These are phyloP conservation scores for Drosophila rufa DNA, from an alignment of 1,140 invertebrate genomes.

Conservation along the genomic window DNA sequence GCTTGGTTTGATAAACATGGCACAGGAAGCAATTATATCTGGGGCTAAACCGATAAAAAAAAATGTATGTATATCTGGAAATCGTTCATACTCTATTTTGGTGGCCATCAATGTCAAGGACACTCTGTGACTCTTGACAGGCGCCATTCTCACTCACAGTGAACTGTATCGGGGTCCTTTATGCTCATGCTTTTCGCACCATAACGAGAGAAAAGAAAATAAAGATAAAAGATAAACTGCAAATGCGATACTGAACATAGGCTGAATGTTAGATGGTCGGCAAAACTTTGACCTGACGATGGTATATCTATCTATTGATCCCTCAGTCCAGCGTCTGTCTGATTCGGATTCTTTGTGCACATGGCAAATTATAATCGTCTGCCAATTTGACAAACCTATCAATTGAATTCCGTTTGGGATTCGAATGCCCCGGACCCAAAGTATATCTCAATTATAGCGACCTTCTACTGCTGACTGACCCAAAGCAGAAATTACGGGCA, in stretches of 20 bases:
- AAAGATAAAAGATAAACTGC: conserved; percentile 30
- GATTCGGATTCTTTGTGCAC: conserved; percentile 29
- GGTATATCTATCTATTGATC: conserved; percentile 14
- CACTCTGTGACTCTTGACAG: conserved; percentile 35
- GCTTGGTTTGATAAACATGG: conserved; percentile 31
- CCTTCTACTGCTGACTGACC: conserved; percentile 54
- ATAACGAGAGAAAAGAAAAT: not conserved
- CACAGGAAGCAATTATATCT: conserved; percentile 63
- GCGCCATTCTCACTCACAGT: conserved; percentile 42
- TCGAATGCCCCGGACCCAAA: conserved; percentile 11
- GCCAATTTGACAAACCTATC: conserved; percentile 71
- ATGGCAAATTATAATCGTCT: conserved; percentile 75
- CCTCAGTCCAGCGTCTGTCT: conserved; percentile 6
- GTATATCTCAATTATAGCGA: conserved; percentile 47
- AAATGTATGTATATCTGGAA: not conserved
- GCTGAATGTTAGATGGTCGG: conserved; percentile 11
- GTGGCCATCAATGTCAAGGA: conserved; percentile 61
- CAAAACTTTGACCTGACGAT: conserved; percentile 53
- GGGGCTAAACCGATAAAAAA: conserved; percentile 19
- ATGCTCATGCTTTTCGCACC: conserved; percentile 3
- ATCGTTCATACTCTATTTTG: conserved; percentile 8
- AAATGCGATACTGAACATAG: conserved; percentile 37
- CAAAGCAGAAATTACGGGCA: conserved; percentile 28
- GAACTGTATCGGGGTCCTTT: conserved; percentile 44
- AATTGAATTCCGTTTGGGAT: conserved; percentile 63